Evolutionary conservation across 2,113 vertebrate genomes (phyloP), one percentile per base, ranked within the genome.

Genomic region (Halichoerus grypus): DNA sequence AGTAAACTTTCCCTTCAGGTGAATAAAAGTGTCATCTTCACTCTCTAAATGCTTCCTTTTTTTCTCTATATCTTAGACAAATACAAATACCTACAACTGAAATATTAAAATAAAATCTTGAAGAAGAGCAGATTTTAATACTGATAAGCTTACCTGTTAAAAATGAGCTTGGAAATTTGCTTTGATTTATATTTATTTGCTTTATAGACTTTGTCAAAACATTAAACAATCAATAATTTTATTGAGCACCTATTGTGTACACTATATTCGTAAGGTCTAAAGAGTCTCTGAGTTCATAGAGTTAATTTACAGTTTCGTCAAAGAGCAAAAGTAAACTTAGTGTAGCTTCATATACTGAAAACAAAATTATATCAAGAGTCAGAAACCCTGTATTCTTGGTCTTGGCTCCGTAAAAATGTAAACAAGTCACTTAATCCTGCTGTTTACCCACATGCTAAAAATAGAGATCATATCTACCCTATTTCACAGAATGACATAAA

Each of bases 171-270:
- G 10, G 9, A 82, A 81, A 42, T 59, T 87, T 91, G 16, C 39
- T 95, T 83, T 76, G 65, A 51, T 77, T 77, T 59, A 49, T 46
- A 26, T 83, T 95, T 31, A 69, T 88, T 85, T 77, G 49, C 11
- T 65, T 88, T 33, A 89, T 65, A 84, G 69, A 71, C 16, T 53
- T 82, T 84, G 46, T 28, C 36, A 96, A 84, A 92, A 85, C 83
- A 67, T 51, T 51, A 67, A 96, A 49, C 0, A 96, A 71, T 65
- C 3, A 79, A 46, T 31, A 63, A 49, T 84, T 94, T 72, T 81
- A 83, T 16, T 6, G 69, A 81, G 8, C 13, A 53, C 0, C 26
- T 76, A 28, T 24, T 72, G 12, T 36, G 3, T 31, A 79, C 3
- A 18, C 31, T 12, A 39, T 42, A 91, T 14, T 86, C 51, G 36